Base-by-base conservation (phyloP, 1,140 invertebrate genomes). In the Drosophila sechellia region DNA sequence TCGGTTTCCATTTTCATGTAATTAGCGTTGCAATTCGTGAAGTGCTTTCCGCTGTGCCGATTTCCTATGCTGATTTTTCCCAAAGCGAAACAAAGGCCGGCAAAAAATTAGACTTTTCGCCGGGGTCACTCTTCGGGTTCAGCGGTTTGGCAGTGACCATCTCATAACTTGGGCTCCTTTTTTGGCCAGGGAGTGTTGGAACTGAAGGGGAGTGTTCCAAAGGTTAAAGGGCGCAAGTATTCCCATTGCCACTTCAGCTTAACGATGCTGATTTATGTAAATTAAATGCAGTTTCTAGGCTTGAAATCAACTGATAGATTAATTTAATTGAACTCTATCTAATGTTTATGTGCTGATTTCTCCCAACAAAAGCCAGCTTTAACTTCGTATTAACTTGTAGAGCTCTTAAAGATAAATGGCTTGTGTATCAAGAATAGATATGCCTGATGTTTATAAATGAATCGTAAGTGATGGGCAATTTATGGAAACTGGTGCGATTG, bases 21-120 rank as follows among this genome's bases (percentile, higher is more conserved):
- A 87, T 87, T 87, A 87, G 84, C 84, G 75, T 87, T 63, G 84
- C 84, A 83, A 58, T 89, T 87, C 83, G 83, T 87, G 83, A 83
- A 89, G 79, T 87, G 53, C 59, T 78, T 78, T 73, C 58, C 54
- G 68, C 76, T 72, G 59, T 27, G 54, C 57, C 70, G 79, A 85
- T 76, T 77, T 58, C 17, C 71, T 56, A 75, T 49, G 76, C 71
- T 63, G 76, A 81, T 81, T 77, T 76, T 70, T 59, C 42, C 50
- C 50, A 39, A 37, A 13, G 5, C 27, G 1, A 68, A 66, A 43
- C 64, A 64, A 64, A 45, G 54, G 17, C 39, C 34, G 15, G 34
- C 45, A 35, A 59, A 65, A 64, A 70, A 52, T 43, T 72, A 50
- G 53, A 72, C n/a, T 70, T 72, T 72, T 61, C 74, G 12, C 34